phyloP scores from a whole-genome alignment of 1,140 invertebrate genomes.

The Neotoxoptera formosana region DNA sequence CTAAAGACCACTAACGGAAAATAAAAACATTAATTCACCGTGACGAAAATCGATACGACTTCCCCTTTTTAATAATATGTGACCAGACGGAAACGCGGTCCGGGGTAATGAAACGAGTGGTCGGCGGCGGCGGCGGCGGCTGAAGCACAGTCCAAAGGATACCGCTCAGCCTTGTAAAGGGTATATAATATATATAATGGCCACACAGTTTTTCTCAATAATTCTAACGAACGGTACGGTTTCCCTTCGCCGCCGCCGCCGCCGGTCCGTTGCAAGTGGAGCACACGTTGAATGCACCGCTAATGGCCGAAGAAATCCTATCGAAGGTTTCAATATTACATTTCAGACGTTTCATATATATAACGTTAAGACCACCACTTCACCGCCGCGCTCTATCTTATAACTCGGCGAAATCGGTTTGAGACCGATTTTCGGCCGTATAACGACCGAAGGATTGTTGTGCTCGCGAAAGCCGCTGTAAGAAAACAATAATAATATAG shows the following conservation, averaged over 20 bases:
- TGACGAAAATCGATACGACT: not conserved
- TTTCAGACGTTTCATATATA: not conserved
- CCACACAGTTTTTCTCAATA: not conserved
- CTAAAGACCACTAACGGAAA: not conserved
- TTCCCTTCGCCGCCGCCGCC: not conserved
- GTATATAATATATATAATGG: slow-evolving; percentile 2
- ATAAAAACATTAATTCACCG: slow-evolving; percentile 12
- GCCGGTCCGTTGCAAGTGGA: not conserved
- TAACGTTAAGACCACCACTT: not conserved
- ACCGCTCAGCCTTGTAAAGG: not conserved
- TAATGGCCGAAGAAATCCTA: not conserved
- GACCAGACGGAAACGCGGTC: not conserved
- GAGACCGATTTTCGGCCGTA: not conserved
- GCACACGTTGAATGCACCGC: not conserved
- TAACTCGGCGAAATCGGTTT: not conserved
- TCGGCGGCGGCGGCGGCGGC: not conserved
- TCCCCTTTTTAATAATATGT: not conserved
- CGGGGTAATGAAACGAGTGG: not conserved
- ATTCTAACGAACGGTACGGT: not conserved
- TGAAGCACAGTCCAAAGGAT: not conserved
- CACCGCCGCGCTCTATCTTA: not conserved
- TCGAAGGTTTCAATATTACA: not conserved
- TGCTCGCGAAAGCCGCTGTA: not conserved
- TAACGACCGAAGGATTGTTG: not conserved
- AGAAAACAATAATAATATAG: not conserved